Evolutionary conservation across 2,113 vertebrate species (phyloP).

Genomic region (Thoracochromis brauschi): DNA sequence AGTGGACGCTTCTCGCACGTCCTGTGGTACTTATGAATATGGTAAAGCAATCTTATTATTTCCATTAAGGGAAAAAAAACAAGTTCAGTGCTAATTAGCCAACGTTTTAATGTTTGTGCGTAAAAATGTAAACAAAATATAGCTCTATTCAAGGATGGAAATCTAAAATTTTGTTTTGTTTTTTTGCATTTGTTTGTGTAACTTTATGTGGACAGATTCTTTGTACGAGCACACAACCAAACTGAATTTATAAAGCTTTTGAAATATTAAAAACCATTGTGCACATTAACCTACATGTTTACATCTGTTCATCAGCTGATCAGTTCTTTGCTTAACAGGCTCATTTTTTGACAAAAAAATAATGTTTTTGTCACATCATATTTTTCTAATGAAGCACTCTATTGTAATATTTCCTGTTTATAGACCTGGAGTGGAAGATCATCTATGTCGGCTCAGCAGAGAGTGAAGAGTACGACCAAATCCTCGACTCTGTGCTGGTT

Average conservation of each 20-base stretch:
- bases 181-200: not conserved
- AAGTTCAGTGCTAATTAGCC: not conserved
- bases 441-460: conserved; percentile 91
- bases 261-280: not conserved
- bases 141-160: not conserved
- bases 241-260: not conserved
- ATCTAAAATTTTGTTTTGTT: not conserved
- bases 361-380: not conserved
- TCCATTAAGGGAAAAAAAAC: not conserved
- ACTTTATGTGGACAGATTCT: not conserved
- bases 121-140: not conserved
- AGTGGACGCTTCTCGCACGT: not conserved
- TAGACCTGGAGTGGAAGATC: conserved; percentile 92
- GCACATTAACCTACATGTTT: not conserved
- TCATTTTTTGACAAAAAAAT: not conserved
- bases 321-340: not conserved
- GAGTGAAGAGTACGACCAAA: conserved; percentile 88
- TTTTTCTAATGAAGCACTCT: not conserved
- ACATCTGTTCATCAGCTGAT: not conserved
- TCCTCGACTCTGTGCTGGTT: conserved; percentile 85
- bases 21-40: not conserved
- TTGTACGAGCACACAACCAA: not conserved
- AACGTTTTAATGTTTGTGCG: not conserved
- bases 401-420: not conserved
- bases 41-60: not conserved